phyloP scores from a whole-genome alignment of 1,140 invertebrate species.

The Pygmarrhopalites habei region DNA sequence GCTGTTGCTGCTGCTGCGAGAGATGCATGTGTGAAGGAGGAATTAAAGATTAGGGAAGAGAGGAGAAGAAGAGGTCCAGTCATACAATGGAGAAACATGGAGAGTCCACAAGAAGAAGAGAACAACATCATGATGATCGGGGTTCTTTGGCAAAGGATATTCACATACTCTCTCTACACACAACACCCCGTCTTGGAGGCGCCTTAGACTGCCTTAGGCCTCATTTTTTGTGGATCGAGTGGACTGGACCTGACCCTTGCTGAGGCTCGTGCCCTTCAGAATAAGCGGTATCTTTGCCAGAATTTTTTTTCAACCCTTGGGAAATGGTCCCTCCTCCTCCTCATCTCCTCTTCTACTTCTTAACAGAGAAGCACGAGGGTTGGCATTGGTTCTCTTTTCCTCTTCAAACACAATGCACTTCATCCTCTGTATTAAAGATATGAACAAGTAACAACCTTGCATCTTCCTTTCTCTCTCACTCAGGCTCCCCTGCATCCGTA shows the following conservation, averaged over 20 bases:
- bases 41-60: constrained; percentile 6
- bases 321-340: background rate
- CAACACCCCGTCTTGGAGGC: constrained; percentile 35
- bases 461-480: no score
- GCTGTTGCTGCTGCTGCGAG: no score
- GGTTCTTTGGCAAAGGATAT: background rate
- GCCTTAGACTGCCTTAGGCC: constrained; percentile 25
- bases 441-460: no score
- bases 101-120: no score
- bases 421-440: no score
- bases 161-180: background rate
- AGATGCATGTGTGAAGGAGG: constrained; percentile 9
- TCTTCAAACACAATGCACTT: no score
- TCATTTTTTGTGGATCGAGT: constrained; percentile 22
- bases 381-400: background rate
- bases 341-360: background rate
- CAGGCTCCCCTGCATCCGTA: no score
- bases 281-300: constrained; percentile 32
- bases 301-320: constrained; percentile 18
- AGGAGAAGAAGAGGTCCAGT: background rate
- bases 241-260: constrained; percentile 30
- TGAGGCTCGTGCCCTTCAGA: constrained; percentile 36
- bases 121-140: constrained; percentile 12
- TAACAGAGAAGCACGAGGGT: constrained; percentile 11
- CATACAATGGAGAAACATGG: no score